These are phyloP conservation scores for Chirona hameri DNA, from an alignment of 2,888 invertebrate genomes.

Conservation along the genomic window DNA sequence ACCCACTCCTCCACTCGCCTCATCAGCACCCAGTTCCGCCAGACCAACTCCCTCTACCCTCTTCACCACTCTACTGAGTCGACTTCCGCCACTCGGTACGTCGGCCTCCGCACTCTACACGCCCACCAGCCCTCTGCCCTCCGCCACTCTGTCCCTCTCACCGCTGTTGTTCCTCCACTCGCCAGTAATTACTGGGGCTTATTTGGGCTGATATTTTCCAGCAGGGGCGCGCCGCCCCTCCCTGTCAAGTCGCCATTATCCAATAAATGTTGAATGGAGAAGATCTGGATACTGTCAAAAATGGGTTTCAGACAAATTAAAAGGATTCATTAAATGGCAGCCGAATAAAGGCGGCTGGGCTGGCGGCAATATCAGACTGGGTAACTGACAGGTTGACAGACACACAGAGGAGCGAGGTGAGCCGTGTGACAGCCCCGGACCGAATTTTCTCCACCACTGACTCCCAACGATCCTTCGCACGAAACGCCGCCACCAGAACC, in stretches of 20 bases:
- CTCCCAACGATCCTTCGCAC: not conserved
- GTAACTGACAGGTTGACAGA: slow-evolving; percentile 12
- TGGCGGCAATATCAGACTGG: not conserved
- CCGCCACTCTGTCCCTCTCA: not conserved
- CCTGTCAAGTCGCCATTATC: slow-evolving; percentile 24
- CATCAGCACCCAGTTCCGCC: too few species aligned
- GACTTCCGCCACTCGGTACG: too few species aligned
- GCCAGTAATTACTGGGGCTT: not conserved
- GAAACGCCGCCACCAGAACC: not conserved
- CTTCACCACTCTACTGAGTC: not conserved
- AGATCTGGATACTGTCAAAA: slow-evolving; percentile 14
- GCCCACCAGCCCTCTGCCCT: not conserved
- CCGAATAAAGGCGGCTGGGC: not conserved
- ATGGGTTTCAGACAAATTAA: slow-evolving; percentile 9
- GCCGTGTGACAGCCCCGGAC: not conserved
- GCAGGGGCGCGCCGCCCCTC: not conserved
- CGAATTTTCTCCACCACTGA: not conserved
- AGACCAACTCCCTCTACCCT: too few species aligned
- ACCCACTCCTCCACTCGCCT: too few species aligned
- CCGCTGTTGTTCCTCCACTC: slow-evolving; percentile 4
- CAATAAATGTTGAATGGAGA: slow-evolving; percentile 10
- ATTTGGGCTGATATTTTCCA: slow-evolving; percentile 22
- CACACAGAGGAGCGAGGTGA: not conserved
- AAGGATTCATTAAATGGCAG: slow-evolving; percentile 27
- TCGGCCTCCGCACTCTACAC: not conserved